A percentile compares a stretch with the other conserved stretches of the same genome.
These are phyloP conservation scores for Lasioglossum leucozonium DNA, from an alignment of 2,888 invertebrate genomes.

Conservation along the genomic window DNA sequence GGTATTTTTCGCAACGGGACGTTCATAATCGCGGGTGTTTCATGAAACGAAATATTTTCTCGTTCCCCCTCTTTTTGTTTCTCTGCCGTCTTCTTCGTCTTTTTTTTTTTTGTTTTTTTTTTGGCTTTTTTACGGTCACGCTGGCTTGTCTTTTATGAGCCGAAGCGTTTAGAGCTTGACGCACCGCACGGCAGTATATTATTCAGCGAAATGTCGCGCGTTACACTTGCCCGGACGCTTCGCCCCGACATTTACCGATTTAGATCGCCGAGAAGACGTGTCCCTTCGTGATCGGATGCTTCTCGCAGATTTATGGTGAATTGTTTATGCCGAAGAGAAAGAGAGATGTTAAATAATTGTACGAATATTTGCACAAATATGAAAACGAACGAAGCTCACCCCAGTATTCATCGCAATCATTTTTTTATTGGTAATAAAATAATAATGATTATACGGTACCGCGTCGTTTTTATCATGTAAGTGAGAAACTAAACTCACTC, in stretches of 20 bases:
- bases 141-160: constrained; percentile 65
- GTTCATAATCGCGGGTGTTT: constrained; percentile 64
- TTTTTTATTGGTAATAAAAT: no score
- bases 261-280: neutral
- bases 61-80: neutral
- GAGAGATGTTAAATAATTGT: no score
- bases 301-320: neutral
- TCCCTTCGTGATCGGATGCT: neutral
- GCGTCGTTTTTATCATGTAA: no score
- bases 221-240: constrained; percentile 4
- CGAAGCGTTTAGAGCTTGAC: constrained; percentile 58
- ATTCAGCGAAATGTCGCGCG: constrained; percentile 50
- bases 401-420: no score
- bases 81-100: neutral
- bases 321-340: neutral
- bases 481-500: no score
- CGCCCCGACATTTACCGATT: neutral
- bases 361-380: no score
- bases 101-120: no score
- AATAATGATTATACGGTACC: no score
- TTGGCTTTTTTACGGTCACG: constrained; percentile 53
- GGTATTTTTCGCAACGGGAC: constrained; percentile 59
- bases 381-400: no score
- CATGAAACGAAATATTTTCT: constrained; percentile 52
- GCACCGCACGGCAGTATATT: constrained; percentile 37